phyloP scores from a whole-genome alignment of 1,140 invertebrate species.

The Heliconius himera region DNA sequence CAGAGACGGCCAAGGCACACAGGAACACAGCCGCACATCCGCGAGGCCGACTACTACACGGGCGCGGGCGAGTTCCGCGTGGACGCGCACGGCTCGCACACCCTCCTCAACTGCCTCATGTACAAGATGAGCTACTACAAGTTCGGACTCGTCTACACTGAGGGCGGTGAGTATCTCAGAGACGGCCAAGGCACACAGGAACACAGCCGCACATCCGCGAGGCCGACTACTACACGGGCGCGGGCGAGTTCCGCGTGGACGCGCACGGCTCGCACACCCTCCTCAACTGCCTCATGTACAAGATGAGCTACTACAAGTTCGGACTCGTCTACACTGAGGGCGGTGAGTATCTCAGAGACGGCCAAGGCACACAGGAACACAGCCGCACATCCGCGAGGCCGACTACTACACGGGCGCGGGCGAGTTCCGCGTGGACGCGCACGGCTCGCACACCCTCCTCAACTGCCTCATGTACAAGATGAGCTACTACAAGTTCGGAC shows the following conservation, averaged over 20 bases:
- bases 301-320: constrained; percentile 97
- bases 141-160: constrained; percentile 97
- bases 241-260: constrained; percentile 97
- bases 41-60: constrained; percentile 98
- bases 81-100: constrained; percentile 93
- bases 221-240: constrained; percentile 96
- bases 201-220: constrained; percentile 98
- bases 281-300: constrained; percentile 97
- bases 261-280: constrained; percentile 92
- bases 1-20: no score
- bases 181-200: no score
- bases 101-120: constrained; percentile 95
- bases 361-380: no score
- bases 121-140: constrained; percentile 98
- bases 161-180: constrained; percentile 86
- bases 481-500: constrained; percentile 97
- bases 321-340: constrained; percentile 97
- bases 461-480: constrained; percentile 98
- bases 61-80: constrained; percentile 96
- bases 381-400: constrained; percentile 96
- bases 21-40: constrained; percentile 93
- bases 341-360: constrained; percentile 79
- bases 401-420: constrained; percentile 97
- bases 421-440: constrained; percentile 96
- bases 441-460: constrained; percentile 92